Percentiles rank a stretch among this genome's conserved stretches.
These are phyloP conservation scores for Aphidius ervi DNA, from an alignment of 1,140 invertebrate species.

Conservation along the genomic window DNA sequence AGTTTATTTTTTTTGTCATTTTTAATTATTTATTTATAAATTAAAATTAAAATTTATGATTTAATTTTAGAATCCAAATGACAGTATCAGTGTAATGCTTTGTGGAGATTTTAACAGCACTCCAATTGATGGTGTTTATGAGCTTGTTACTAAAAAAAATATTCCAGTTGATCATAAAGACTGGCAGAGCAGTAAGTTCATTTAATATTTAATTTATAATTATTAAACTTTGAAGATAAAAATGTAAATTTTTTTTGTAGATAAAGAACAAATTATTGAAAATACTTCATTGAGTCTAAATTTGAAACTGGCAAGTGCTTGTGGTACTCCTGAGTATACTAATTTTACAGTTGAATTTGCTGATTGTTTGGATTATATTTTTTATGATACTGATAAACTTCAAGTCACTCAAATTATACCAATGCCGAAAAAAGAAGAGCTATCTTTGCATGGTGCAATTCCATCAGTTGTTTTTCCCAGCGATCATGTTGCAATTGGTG, in stretches of 20 bases:
- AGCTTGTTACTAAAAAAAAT: conserved; percentile 65
- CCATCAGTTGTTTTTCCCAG: conserved; percentile 86
- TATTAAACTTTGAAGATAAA: conserved; percentile 7
- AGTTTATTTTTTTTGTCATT: neutral
- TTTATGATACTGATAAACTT: conserved; percentile 67
- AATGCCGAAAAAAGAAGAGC: conserved; percentile 71
- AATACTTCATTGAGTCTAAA: conserved; percentile 62
- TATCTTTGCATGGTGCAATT: conserved; percentile 67
- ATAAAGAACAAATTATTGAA: conserved; percentile 61
- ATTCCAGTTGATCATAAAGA: conserved; percentile 63
- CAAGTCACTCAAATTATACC: conserved; percentile 69
- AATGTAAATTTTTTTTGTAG: conserved; percentile 48
- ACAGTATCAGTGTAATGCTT: conserved; percentile 63
- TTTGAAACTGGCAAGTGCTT: conserved; percentile 65
- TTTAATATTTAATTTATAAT: conserved; percentile 6
- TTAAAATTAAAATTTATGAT: conserved; percentile 16
- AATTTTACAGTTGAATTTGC: conserved; percentile 81
- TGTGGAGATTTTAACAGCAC: conserved; percentile 86
- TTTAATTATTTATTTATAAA: neutral
- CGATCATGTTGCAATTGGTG: conserved; percentile 85
- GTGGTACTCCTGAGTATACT: conserved; percentile 74
- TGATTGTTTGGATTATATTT: conserved; percentile 91
- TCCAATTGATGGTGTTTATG: conserved; percentile 75
- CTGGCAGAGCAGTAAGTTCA: conserved; percentile 72
- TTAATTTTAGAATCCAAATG: conserved; percentile 54